Evolutionary conservation across 1,140 invertebrate genomes (phyloP), one percentile per base, ranked within the genome.

Genomic region (Euura lappo): DNA sequence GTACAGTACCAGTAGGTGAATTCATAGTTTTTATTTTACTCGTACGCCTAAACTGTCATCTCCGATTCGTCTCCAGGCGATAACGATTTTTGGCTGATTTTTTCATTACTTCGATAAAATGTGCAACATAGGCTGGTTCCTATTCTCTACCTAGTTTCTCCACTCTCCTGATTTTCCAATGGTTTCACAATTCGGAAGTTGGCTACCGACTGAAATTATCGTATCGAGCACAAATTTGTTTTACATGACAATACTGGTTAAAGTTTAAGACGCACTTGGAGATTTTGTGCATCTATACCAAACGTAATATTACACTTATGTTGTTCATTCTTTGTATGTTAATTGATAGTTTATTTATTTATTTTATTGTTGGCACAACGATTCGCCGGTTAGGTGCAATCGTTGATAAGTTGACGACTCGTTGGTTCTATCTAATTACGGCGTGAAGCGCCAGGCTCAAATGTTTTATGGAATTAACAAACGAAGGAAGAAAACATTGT

Each of bases 51-150:
- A 64, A 46, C 11, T 46, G 44, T 74, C 11, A 13, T 13, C 65
- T 6, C 70, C 42, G 11, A 73, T 72, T 43, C 42, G 45, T 74
- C 68, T 10, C 11, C 44, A 4, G 11, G 13, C 45, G 7, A n/a
- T 60, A 28, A 60, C 51, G 13, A 60, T 60, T 60, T n/a, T 60
- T 70, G 4, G 4, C n/a, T 70, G 46, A 44, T 11, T 64, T 71
- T 42, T 11, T 44, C 64, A 45, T 72, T 65, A 28, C 64, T 43
- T 68, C 71, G 43, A 72, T 42, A 75, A 10, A 78, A 71, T 79
- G 72, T 77, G 70, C 85, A 93, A 46, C 46, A 73, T 84, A 85
- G 79, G 76, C 79, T 85, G 80, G 79, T 79, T 83, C 76, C 78
- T 84, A 79, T 79, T 70, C 45, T 44, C 3, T 28, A 68, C 66